Conservation (phyloP, 2,797 vertebrate species). For the Psittacula echo region DNA sequence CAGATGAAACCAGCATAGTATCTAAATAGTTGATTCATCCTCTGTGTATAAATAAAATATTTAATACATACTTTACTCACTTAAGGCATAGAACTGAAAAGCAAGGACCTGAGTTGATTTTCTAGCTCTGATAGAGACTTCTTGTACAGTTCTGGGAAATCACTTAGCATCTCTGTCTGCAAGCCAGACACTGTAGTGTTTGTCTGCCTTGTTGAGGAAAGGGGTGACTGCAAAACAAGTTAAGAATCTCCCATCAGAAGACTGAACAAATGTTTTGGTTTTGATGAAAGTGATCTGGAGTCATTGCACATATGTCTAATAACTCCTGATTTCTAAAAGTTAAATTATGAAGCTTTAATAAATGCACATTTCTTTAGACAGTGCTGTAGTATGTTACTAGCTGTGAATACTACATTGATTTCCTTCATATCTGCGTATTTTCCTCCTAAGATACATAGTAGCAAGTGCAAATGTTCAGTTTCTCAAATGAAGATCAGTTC, state of each 20-base stretch:
- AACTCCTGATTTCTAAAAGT: not conserved
- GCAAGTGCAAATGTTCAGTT: not conserved
- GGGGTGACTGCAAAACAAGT: not conserved
- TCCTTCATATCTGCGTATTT: not conserved
- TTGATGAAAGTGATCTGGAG: slow-evolving; percentile 20
- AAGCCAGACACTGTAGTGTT: not conserved
- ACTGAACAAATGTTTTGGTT: slow-evolving; percentile 56
- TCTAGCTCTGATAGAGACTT: not conserved
- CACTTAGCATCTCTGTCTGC: not conserved
- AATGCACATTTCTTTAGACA: not conserved
- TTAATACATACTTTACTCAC: not conserved
- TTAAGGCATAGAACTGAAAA: not conserved
- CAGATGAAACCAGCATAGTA: not conserved
- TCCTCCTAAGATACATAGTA: not conserved
- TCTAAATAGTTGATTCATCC: not conserved
- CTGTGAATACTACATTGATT: not conserved
- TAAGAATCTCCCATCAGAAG: not conserved
- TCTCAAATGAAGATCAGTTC: not conserved
- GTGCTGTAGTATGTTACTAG: not conserved
- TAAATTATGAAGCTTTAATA: slow-evolving; percentile 41
- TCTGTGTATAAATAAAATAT: slow-evolving; percentile 53
- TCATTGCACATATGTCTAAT: not conserved
- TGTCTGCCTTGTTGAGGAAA: not conserved
- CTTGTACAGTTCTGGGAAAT: not conserved
- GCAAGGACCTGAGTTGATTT: not conserved